These are phyloP conservation scores for Aphis gossypii DNA, from an alignment of 1,140 invertebrate genomes.

Conservation along the genomic window DNA sequence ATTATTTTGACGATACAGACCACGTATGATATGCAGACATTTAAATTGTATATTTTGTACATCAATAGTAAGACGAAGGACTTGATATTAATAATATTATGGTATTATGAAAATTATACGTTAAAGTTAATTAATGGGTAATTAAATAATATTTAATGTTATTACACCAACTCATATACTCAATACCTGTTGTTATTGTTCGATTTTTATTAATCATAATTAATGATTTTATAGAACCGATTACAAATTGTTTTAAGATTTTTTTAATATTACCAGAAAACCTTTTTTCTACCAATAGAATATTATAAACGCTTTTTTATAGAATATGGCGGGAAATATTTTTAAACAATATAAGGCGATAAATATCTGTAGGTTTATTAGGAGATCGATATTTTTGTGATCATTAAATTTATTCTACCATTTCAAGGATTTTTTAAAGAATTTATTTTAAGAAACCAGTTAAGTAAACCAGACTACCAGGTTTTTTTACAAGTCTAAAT, in stretches of 20 bases:
- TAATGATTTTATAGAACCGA: neutral
- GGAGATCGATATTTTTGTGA: neutral
- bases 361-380: neutral
- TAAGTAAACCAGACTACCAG: neutral
- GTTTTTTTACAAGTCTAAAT: neutral
- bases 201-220: neutral
- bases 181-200: too few relatives aligned
- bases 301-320: neutral
- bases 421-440: neutral
- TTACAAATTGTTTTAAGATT: neutral
- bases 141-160: too few relatives aligned
- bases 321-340: neutral
- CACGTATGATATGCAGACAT: neutral
- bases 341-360: neutral
- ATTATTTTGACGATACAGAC: too few relatives aligned
- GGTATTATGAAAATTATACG: too few relatives aligned
- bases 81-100: too few relatives aligned
- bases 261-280: neutral
- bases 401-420: neutral
- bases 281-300: neutral
- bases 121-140: too few relatives aligned
- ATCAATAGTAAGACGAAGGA: too few relatives aligned
- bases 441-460: neutral
- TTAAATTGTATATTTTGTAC: neutral
- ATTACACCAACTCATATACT: too few relatives aligned